Conservation (phyloP, 1,140 invertebrate genomes). For the Platyscapa corneri region DNA sequence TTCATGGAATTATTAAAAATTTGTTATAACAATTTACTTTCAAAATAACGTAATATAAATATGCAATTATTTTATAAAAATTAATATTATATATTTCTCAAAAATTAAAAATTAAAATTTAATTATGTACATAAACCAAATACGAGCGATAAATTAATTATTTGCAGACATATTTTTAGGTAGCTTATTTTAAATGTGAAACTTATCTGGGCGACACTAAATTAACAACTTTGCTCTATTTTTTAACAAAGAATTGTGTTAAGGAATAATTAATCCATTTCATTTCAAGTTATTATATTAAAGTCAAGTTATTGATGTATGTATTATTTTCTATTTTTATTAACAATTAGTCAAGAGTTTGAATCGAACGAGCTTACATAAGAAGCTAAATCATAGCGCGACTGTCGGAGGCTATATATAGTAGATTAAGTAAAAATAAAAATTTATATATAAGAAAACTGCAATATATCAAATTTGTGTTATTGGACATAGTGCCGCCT, state of each 20-base stretch:
- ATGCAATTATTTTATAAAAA: neutral
- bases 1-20: no score
- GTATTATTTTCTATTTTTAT: neutral
- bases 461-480: neutral
- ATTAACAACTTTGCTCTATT: neutral
- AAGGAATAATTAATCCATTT: neutral
- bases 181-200: neutral
- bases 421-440: neutral
- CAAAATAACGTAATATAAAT: no score
- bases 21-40: no score
- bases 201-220: neutral
- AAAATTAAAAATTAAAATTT: no score
- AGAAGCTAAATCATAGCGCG: neutral
- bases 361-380: neutral
- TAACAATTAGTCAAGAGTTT: neutral
- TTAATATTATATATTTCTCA: neutral
- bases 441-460: neutral
- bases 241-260: neutral
- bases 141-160: neutral
- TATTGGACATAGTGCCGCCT: slow-evolving; percentile 83
- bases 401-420: no score
- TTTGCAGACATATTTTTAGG: neutral
- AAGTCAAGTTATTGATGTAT: neutral
- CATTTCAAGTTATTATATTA: neutral
- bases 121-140: neutral